These are phyloP conservation scores for Caretta caretta DNA, from an alignment of 2,113 vertebrate genomes.

Conservation along the genomic window DNA sequence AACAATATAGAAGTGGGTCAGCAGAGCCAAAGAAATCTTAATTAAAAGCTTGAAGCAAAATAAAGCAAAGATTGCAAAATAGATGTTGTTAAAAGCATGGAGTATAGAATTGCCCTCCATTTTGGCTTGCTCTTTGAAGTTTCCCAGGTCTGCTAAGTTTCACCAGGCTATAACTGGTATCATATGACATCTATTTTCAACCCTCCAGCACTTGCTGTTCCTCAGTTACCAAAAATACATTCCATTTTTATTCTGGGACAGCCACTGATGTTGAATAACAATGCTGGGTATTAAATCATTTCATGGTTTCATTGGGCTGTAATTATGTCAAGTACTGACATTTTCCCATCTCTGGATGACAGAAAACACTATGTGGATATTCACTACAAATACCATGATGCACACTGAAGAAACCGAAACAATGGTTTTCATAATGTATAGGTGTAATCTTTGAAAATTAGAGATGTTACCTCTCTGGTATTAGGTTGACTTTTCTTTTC, in stretches of 20 bases:
- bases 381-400: not conserved
- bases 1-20: slow-evolving; percentile 87
- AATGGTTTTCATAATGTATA: not conserved
- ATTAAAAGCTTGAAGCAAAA: slow-evolving; percentile 88
- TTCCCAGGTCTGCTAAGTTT: slow-evolving; percentile 61
- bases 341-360: not conserved
- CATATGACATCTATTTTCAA: slow-evolving; percentile 85
- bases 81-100: slow-evolving; percentile 80
- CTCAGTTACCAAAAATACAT: slow-evolving; percentile 75
- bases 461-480: not conserved
- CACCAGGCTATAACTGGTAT: slow-evolving; percentile 75
- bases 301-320: not conserved
- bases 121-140: slow-evolving; percentile 73
- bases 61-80: slow-evolving; percentile 85
- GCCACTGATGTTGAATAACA: slow-evolving; percentile 60
- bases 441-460: not conserved
- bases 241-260: slow-evolving; percentile 53
- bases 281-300: slow-evolving; percentile 11
- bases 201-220: slow-evolving; percentile 73
- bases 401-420: not conserved
- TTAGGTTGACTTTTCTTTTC: not conserved
- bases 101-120: slow-evolving; percentile 81
- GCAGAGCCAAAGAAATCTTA: slow-evolving; percentile 84
- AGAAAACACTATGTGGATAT: not conserved
- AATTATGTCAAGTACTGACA: not conserved